Conservation (phyloP, 2,888 invertebrate genomes). For the Craniophora ligustri region DNA sequence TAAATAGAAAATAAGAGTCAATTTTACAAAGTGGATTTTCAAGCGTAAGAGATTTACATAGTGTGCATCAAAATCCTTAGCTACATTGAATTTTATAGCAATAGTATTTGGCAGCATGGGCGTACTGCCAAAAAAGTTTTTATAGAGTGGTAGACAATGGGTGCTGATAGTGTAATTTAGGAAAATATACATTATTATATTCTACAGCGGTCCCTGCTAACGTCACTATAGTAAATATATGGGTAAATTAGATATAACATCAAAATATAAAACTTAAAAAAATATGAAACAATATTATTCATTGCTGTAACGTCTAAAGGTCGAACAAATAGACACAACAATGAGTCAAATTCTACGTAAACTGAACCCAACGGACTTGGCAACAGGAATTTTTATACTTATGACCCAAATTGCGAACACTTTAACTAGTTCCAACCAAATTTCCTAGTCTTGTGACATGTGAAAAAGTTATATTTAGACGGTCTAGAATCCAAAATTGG, state of each 20-base stretch:
- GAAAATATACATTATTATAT: too few species aligned
- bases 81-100: too few species aligned
- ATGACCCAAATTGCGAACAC: slow-evolving; percentile 42
- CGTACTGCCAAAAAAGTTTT: too few species aligned
- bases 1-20: too few species aligned
- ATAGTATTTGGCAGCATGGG: too few species aligned
- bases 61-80: not conserved
- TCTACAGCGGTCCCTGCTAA: too few species aligned
- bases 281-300: too few species aligned
- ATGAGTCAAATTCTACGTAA: slow-evolving; percentile 40
- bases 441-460: slow-evolving; percentile 54
- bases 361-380: slow-evolving; percentile 8
- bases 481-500: slow-evolving; percentile 77
- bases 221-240: too few species aligned
- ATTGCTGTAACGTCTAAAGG: slow-evolving; percentile 20
- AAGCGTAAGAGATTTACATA: not conserved
- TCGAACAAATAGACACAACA: slow-evolving; percentile 25
- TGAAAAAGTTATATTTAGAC: slow-evolving; percentile 73
- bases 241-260: too few species aligned
- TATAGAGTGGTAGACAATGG: too few species aligned
- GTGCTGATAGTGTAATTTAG: too few species aligned
- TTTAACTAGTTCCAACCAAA: slow-evolving; percentile 43
- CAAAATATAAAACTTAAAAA: too few species aligned
- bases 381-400: slow-evolving; percentile 20
- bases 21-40: not conserved